Conservation (phyloP, 2,113 vertebrate species). For the Ptilonorhynchus violaceus region DNA sequence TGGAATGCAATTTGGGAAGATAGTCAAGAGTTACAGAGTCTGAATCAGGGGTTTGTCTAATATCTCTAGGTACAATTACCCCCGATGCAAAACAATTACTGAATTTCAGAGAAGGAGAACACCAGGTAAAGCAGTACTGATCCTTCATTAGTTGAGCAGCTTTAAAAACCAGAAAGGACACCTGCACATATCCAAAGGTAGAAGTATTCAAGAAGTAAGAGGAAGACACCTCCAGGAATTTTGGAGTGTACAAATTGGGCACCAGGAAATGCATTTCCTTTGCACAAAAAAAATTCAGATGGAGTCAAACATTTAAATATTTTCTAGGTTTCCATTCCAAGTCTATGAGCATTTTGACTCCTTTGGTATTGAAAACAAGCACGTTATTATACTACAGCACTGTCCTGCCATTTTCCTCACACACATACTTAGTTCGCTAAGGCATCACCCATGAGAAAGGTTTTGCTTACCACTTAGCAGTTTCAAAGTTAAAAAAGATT, state of each 20-base stretch:
- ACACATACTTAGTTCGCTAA: background rate
- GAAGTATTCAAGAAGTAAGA: background rate
- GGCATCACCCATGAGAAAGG: background rate
- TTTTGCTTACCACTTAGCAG: background rate
- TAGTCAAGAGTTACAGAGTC: background rate
- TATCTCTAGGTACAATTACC: background rate
- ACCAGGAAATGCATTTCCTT: background rate
- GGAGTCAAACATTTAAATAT: background rate
- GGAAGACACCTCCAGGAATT: background rate
- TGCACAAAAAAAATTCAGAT: background rate
- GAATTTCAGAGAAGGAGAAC: background rate
- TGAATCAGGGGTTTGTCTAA: slow-evolving; percentile 12
- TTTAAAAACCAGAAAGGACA: background rate
- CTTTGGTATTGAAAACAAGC: background rate
- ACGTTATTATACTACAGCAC: background rate
- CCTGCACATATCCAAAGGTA: background rate
- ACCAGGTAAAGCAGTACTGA: background rate
- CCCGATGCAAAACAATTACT: background rate
- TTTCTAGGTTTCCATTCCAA: background rate
- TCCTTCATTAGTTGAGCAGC: background rate
- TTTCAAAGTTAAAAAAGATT: background rate
- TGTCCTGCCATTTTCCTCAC: background rate
- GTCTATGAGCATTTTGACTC: background rate
- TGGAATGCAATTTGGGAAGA: slow-evolving; percentile 14
- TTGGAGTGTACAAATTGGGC: background rate